Evolutionary conservation across 2,113 vertebrate genomes (phyloP).

Genomic region (Pipra filicauda): DNA sequence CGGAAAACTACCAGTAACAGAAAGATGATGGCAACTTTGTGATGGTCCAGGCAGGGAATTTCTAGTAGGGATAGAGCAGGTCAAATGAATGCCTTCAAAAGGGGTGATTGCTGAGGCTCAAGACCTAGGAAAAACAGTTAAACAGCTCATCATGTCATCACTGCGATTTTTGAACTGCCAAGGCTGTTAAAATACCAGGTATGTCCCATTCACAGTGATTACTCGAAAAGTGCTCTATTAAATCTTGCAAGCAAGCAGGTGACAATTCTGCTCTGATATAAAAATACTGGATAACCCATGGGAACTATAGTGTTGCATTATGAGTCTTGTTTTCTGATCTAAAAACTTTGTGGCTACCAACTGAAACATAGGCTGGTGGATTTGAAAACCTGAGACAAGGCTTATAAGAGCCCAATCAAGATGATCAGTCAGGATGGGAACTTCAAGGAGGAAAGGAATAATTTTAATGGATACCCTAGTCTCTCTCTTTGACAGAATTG

Average conservation of each 20-base stretch:
- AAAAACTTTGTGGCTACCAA: neutral
- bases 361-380: neutral
- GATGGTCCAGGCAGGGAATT: neutral
- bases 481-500: neutral
- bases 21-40: neutral
- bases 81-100: neutral
- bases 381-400: neutral
- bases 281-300: neutral
- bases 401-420: neutral
- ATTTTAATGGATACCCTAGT: neutral
- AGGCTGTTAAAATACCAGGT: neutral
- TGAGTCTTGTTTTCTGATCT: neutral
- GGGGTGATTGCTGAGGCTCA: neutral
- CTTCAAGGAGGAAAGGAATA: neutral
- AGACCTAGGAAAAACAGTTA: neutral
- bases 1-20: neutral
- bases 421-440: neutral
- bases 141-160: neutral
- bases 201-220: neutral
- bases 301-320: neutral
- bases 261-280: neutral
- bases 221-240: neutral
- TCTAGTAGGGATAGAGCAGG: neutral
- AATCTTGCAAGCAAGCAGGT: neutral
- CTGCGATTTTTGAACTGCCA: neutral